Base-by-base conservation (phyloP, 2,797 vertebrate genomes). In the Chaenodraco wilsoni region DNA sequence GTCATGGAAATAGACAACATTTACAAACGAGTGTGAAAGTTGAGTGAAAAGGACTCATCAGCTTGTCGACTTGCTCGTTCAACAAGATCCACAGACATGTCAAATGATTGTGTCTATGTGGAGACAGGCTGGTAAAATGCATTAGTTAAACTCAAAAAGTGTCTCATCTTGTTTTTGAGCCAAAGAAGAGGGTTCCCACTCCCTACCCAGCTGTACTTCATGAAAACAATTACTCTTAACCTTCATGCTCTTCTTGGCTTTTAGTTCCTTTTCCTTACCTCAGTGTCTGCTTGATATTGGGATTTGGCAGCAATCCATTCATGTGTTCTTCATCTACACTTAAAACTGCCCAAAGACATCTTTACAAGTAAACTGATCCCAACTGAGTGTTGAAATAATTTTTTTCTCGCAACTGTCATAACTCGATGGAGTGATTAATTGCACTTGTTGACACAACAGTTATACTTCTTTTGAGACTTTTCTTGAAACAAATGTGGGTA, bases 241-340 rank as follows among this genome's bases (percentile, higher is more conserved):
- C 69, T 69, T 44, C 51, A 44, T 3, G 3, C 48, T 51, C 49
- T 69, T 82, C 40, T 44, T 81, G 72, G 40, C 61, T 55, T 58
- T 52, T 75, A 37, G 61, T 78, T 65, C 59, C 62, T 70, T 49
- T 65, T 58, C 40, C 68, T 63, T 61, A 66, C 60, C 52, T 65
- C 51, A 19, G 48, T 45, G 9, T 69, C 81, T 85, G 83, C 4
- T 83, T 63, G 71, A 66, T 55, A 69, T 84, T 81, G 69, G 9
- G 15, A n/a, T 44, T 17, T 86, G 83, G 75, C 78, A 31, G 17
- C 54, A 31, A 23, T 72, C 72, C 65, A 69, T 33, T 62, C 19
- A 55, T 46, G 14, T 62, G 45, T 56, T 54, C 48, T 69, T 52
- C 37, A 70, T 62, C 58, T 67, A 9, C 15, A 65, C 27, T 45